Conservation (phyloP, 2,113 vertebrate genomes). For the Platycercus adscitus region DNA sequence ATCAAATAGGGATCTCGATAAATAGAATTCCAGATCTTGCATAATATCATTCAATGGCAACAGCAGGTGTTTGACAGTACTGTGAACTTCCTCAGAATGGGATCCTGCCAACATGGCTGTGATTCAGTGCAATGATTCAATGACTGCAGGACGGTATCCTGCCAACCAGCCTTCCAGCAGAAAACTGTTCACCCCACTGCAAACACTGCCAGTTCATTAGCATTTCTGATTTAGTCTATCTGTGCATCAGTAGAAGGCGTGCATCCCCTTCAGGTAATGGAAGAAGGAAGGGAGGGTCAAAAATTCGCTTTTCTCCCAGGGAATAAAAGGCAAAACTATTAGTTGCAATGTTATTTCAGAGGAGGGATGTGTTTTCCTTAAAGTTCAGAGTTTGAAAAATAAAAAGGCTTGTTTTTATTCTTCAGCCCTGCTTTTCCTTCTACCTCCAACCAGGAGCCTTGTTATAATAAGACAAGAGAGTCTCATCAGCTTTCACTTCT, state of each 20-base stretch:
- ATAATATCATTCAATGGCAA: constrained; percentile 80
- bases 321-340: constrained; percentile 43
- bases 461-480: constrained; percentile 55
- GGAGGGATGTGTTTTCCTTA: constrained; percentile 8
- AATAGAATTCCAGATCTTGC: constrained; percentile 79
- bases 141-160: constrained; percentile 60
- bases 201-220: constrained; percentile 66
- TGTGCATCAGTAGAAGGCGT: constrained; percentile 20
- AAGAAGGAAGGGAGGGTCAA: background rate
- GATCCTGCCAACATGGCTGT: constrained; percentile 79
- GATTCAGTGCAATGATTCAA: constrained; percentile 82
- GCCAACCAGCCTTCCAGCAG: constrained; percentile 72
- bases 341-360: constrained; percentile 28
- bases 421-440: background rate
- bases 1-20: constrained; percentile 74
- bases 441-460: constrained; percentile 44
- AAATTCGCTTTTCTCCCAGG: constrained; percentile 21
- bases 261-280: constrained; percentile 61
- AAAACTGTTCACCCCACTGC: constrained; percentile 62
- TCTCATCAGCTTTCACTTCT: constrained; percentile 61
- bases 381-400: constrained; percentile 21
- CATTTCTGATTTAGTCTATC: constrained; percentile 69
- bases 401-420: background rate
- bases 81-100: constrained; percentile 81
- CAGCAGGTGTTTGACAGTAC: constrained; percentile 81